Conservation (phyloP, 2,113 vertebrate species). For the Copsychus sechellarum region DNA sequence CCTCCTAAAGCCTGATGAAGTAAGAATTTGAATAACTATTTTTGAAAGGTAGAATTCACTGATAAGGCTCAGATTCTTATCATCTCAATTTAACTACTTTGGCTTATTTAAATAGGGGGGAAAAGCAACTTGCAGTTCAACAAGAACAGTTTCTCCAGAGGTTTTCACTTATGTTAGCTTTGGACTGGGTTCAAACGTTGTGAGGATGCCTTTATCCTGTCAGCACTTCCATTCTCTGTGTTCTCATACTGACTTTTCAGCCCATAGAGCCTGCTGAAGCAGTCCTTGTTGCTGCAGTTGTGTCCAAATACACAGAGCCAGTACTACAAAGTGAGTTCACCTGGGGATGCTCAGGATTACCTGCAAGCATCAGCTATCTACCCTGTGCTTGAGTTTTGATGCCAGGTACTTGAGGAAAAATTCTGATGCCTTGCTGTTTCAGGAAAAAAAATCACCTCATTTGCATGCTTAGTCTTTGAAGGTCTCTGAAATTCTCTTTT, state of each 20-base stretch:
- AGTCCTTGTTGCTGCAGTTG: not conserved
- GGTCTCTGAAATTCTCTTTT: not conserved
- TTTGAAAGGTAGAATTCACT: slow-evolving; percentile 43
- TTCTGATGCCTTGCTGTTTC: not conserved
- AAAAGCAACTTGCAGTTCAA: slow-evolving; percentile 28
- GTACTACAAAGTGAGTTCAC: not conserved
- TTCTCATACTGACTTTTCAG: slow-evolving; percentile 4
- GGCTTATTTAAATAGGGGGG: not conserved
- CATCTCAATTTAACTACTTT: slow-evolving; percentile 30
- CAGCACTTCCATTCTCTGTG: not conserved
- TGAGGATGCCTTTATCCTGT: slow-evolving; percentile 39
- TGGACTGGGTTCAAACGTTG: not conserved
- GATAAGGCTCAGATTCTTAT: slow-evolving; percentile 61
- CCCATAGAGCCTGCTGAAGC: not conserved
- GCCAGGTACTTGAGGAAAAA: not conserved
- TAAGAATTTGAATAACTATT: slow-evolving; percentile 64
- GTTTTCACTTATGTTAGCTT: slow-evolving; percentile 47
- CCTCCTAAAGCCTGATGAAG: slow-evolving; percentile 48
- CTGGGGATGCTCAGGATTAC: not conserved
- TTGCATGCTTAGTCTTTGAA: not conserved
- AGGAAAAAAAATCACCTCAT: not conserved
- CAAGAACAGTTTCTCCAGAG: slow-evolving; percentile 43
- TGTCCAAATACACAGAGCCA: not conserved
- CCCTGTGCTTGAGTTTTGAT: not conserved
- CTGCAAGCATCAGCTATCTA: not conserved